These are phyloP conservation scores for Hipposideros armiger DNA, from an alignment of 2,113 vertebrate species.

Conservation along the genomic window DNA sequence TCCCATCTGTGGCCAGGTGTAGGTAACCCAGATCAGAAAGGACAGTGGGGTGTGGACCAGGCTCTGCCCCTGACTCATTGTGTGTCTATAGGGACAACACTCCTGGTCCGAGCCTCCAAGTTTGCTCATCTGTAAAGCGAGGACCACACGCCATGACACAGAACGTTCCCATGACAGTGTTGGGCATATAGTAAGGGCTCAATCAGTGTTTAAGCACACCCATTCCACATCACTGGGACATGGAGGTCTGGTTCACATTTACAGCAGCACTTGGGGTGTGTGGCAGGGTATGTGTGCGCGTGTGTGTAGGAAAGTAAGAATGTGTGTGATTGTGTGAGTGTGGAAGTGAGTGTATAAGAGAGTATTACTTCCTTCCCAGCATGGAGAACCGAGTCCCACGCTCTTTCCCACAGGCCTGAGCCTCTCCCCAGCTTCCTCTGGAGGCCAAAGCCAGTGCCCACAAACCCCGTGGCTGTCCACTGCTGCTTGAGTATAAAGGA, in stretches of 20 bases:
- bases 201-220: not conserved
- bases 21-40: not conserved
- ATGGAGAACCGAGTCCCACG: not conserved
- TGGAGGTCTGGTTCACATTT: not conserved
- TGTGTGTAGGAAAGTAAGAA: not conserved
- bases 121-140: not conserved
- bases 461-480: accelerated
- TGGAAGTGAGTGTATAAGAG: not conserved
- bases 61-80: not conserved
- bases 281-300: not conserved
- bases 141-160: accelerated
- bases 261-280: not conserved
- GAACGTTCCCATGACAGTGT: not conserved
- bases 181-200: not conserved
- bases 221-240: not conserved
- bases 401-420: not conserved
- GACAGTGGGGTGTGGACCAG: not conserved
- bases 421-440: not conserved
- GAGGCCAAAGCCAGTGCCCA: not conserved
- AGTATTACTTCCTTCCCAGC: not conserved
- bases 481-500: not conserved
- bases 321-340: not conserved
- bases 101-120: not conserved
- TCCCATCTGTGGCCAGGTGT: not conserved
- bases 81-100: accelerated